Evolutionary conservation across 1,140 invertebrate genomes (phyloP).

Genomic region (Neodiprion lecontei): DNA sequence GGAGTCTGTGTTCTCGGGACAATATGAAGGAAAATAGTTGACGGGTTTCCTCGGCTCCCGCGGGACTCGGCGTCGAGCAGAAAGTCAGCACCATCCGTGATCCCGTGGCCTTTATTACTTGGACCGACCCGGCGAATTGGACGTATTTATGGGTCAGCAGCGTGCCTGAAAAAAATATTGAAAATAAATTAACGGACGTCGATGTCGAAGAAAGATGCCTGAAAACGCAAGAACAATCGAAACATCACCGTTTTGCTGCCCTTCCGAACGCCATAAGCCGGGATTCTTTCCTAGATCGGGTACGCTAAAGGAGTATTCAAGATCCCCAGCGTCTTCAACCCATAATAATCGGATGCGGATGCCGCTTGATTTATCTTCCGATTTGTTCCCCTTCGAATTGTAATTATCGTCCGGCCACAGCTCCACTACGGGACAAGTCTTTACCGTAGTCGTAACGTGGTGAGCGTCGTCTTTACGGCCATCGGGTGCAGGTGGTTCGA

Average conservation of each 20-base stretch:
- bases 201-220: too few relatives aligned
- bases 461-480: not conserved
- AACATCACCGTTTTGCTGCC: conserved; percentile 40
- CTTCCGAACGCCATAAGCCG: conserved; percentile 36
- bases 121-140: conserved; percentile 75
- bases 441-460: conserved; percentile 22
- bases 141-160: conserved; percentile 61
- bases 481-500: conserved; percentile 16
- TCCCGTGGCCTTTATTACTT: conserved; percentile 78
- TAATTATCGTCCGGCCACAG: conserved; percentile 11
- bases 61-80: conserved; percentile 68
- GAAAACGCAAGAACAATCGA: too few relatives aligned
- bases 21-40: conserved; percentile 74
- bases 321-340: conserved; percentile 40
- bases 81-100: conserved; percentile 78
- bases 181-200: too few relatives aligned
- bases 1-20: conserved; percentile 66
- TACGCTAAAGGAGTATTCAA: conserved; percentile 44
- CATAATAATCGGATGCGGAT: conserved; percentile 32
- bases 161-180: conserved; percentile 39
- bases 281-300: conserved; percentile 31
- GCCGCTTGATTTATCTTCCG: conserved; percentile 3
- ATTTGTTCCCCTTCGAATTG: too few relatives aligned
- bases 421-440: conserved; percentile 40
- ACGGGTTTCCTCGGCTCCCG: conserved; percentile 21